Evolutionary conservation across 2,797 vertebrate species (phyloP).

Genomic region (Chloroceryle amazona): DNA sequence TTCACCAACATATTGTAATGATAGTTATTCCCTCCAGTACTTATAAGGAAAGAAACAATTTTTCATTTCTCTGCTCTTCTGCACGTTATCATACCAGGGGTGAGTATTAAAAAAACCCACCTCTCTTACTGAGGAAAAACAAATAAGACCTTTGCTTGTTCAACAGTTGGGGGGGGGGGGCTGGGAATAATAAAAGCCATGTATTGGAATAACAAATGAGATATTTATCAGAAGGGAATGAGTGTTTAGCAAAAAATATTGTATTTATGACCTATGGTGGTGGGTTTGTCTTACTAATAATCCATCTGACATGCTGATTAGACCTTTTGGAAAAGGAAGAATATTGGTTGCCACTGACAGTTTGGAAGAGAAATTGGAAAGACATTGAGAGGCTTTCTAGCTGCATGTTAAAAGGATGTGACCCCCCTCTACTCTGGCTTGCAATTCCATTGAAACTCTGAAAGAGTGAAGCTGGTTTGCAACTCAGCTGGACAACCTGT

Average conservation of each 20-base stretch:
- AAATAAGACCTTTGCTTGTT: conserved; percentile 33
- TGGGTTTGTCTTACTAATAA: conserved; percentile 31
- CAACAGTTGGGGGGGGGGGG: not conserved
- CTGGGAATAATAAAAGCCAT: not conserved
- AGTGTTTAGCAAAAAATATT: not conserved
- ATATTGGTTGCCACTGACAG: not conserved
- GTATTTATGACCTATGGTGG: not conserved
- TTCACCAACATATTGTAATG: conserved; percentile 37
- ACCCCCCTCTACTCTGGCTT: not conserved
- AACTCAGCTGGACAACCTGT: not conserved
- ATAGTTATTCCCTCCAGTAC: conserved; percentile 52
- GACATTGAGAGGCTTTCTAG: not conserved
- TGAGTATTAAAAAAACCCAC: not conserved
- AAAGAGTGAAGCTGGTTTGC: not conserved
- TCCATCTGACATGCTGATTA: not conserved
- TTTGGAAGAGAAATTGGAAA: not conserved
- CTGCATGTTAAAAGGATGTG: not conserved
- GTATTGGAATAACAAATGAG: conserved; percentile 10
- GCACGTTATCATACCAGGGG: not conserved
- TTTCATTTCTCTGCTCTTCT: conserved; percentile 34
- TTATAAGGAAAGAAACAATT: conserved; percentile 22
- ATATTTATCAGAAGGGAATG: not conserved
- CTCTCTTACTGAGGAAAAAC: not conserved
- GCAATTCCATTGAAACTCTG: not conserved
- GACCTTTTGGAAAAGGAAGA: not conserved